These are phyloP conservation scores for Gymnoscelis rufifasciata DNA, from an alignment of 2,888 invertebrate species.

Conservation along the genomic window DNA sequence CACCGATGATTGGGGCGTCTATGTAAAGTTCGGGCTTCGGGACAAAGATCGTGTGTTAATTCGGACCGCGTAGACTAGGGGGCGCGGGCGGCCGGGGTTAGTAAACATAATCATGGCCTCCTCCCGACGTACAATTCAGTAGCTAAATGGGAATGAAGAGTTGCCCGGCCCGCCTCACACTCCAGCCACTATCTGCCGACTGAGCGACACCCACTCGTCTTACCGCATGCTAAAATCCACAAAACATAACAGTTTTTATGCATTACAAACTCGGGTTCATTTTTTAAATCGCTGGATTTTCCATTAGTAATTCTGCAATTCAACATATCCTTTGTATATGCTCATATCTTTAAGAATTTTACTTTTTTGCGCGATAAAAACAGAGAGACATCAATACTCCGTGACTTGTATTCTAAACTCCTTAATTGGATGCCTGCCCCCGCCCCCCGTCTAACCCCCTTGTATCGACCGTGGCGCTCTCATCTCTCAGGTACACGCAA, in stretches of 20 bases:
- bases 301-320: neutral
- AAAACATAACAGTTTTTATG: constrained; percentile 7
- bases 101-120: constrained; percentile 75
- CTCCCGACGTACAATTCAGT: constrained; percentile 72
- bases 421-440: constrained; percentile 62
- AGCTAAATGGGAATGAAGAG: constrained; percentile 75
- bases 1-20: constrained; percentile 37
- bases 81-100: constrained; percentile 61
- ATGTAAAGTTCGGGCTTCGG: constrained; percentile 48
- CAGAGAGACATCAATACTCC: constrained; percentile 64
- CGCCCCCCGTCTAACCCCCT: constrained; percentile 47
- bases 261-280: too few relatives aligned
- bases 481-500: constrained; percentile 77
- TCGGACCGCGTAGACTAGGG: constrained; percentile 64
- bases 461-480: constrained; percentile 74
- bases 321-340: constrained; percentile 29
- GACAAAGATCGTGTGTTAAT: constrained; percentile 74
- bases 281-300: too few relatives aligned
- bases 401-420: constrained; percentile 73
- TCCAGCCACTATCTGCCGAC: constrained; percentile 44
- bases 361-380: constrained; percentile 41
- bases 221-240: constrained; percentile 50
- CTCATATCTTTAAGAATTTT: constrained; percentile 30
- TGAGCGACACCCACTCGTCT: constrained; percentile 61
- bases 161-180: constrained; percentile 53